Evolutionary conservation across 1,140 invertebrate species (phyloP).

Genomic region (Luehdorfia chinensis): DNA sequence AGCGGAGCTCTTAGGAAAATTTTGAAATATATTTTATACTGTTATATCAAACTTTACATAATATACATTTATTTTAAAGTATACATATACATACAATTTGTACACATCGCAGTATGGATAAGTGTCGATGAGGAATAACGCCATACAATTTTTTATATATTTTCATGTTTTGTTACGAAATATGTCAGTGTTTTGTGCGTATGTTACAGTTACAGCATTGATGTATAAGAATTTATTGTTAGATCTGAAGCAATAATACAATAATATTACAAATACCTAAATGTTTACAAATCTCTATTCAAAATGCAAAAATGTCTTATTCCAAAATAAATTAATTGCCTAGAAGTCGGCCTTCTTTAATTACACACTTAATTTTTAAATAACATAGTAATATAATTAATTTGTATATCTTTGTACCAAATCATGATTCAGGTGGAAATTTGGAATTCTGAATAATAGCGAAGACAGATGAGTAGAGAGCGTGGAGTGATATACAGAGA

Average conservation of each 20-base stretch:
- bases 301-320: constrained; percentile 63
- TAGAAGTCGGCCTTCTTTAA: constrained; percentile 34
- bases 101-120: constrained; percentile 3
- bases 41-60: constrained; percentile 42
- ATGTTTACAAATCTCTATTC: constrained; percentile 49
- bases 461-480: constrained; percentile 25
- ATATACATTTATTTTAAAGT: constrained; percentile 41
- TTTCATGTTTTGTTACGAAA: constrained; percentile 13
- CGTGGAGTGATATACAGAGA: constrained; percentile 20
- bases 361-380: constrained; percentile 57
- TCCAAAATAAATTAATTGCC: constrained; percentile 63
- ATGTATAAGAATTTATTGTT: constrained; percentile 23
- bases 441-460: constrained; percentile 44
- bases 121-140: not conserved
- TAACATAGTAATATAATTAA: constrained; percentile 61
- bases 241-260: constrained; percentile 49
- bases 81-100: constrained; percentile 29
- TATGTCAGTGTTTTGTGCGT: constrained; percentile 22
- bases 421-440: constrained; percentile 45
- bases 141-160: too few relatives aligned
- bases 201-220: constrained; percentile 21
- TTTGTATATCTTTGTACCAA: constrained; percentile 73
- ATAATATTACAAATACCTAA: constrained; percentile 46
- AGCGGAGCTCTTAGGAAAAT: not conserved
- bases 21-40: constrained; percentile 2